Conservation (phyloP, 2,888 invertebrate genomes). For the Acronicta psi region DNA sequence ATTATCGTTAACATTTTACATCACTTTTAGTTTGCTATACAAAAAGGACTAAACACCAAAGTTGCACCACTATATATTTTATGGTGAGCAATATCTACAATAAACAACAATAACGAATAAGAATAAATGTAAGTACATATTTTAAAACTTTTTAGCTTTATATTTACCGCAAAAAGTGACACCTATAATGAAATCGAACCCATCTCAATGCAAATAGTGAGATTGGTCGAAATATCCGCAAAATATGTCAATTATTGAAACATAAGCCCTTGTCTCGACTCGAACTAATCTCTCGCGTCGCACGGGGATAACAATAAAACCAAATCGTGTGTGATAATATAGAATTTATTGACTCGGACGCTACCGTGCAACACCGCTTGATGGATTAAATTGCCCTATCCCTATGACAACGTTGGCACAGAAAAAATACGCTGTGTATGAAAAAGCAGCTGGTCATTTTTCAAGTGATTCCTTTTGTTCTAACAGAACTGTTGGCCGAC, state of each 20-base stretch:
- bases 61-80: too few relatives aligned
- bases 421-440: slow-evolving; percentile 87
- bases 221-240: neutral
- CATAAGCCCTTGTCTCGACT: slow-evolving; percentile 47
- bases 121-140: too few relatives aligned
- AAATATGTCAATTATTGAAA: slow-evolving; percentile 19
- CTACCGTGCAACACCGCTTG: slow-evolving; percentile 79
- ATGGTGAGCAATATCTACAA: too few relatives aligned
- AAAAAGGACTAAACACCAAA: too few relatives aligned
- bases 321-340: slow-evolving; percentile 84
- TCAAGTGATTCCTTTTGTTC: slow-evolving; percentile 88
- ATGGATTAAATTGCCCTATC: slow-evolving; percentile 89
- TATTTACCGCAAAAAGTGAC: neutral
- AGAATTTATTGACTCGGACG: slow-evolving; percentile 86
- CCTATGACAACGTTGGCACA: slow-evolving; percentile 88
- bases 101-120: too few relatives aligned
- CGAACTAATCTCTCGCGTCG: slow-evolving; percentile 74
- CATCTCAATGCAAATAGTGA: neutral
- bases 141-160: too few relatives aligned
- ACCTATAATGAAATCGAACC: neutral
- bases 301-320: slow-evolving; percentile 82
- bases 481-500: slow-evolving; percentile 77
- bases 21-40: too few relatives aligned
- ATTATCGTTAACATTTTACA: too few relatives aligned
- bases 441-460: slow-evolving; percentile 89